phyloP scores from a whole-genome alignment of 2,888 invertebrate genomes.

The Drosophila limbata region DNA sequence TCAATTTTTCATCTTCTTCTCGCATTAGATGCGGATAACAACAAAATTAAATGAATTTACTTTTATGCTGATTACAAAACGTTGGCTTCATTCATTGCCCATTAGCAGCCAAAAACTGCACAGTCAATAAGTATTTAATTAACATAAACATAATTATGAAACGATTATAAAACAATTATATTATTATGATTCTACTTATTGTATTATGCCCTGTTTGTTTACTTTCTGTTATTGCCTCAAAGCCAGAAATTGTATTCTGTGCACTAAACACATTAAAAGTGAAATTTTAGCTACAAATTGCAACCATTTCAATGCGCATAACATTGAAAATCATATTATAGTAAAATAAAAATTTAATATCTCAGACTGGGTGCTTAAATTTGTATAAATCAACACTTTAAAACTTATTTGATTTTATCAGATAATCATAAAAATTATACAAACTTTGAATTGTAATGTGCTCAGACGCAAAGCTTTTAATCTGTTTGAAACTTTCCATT shows the following conservation, averaged over 20 bases:
- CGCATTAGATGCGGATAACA: constrained; percentile 15
- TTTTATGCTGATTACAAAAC: constrained; percentile 22
- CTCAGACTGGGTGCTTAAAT: too few species aligned
- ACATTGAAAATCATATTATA: too few species aligned
- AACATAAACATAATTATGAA: constrained; percentile 25
- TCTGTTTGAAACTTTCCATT: neutral
- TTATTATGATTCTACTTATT: neutral
- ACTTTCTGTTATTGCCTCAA: constrained; percentile 10
- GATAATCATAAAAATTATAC: neutral
- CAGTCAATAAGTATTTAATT: constrained; percentile 29
- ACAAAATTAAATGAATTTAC: neutral
- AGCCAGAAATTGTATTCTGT: constrained; percentile 18
- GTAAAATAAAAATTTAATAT: too few species aligned
- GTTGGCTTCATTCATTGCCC: constrained; percentile 10
- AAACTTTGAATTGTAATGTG: neutral
- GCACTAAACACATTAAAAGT: constrained; percentile 9
- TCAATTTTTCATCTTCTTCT: constrained; percentile 1
- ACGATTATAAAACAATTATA: constrained; percentile 9
- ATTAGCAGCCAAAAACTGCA: constrained; percentile 22
- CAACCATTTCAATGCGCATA: constrained; percentile 3
- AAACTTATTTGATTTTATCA: neutral
- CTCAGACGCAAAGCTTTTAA: neutral
- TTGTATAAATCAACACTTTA: constrained; percentile 9
- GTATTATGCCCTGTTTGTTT: neutral
- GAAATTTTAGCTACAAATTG: constrained; percentile 2